These are phyloP conservation scores for Sternarchorhynchus goeldii DNA, from an alignment of 2,797 vertebrate genomes.

Conservation along the genomic window DNA sequence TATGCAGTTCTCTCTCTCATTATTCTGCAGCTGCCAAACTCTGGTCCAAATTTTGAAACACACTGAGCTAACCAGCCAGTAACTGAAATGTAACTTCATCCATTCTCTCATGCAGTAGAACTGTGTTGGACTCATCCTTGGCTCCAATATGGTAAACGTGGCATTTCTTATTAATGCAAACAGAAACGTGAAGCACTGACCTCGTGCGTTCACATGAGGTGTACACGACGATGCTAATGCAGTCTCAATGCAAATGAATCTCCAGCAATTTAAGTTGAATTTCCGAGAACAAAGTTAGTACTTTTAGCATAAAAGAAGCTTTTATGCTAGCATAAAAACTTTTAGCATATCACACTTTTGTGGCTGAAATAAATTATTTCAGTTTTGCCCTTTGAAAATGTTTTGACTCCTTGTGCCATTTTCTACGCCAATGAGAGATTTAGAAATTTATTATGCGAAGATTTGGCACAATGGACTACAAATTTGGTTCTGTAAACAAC, in stretches of 20 bases:
- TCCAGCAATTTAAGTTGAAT: background rate
- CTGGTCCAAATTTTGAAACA: constrained; percentile 8
- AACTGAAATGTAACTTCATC: constrained; percentile 24
- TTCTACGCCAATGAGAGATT: constrained; percentile 19
- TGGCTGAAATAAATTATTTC: background rate
- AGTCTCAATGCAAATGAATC: constrained; percentile 32
- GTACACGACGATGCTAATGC: constrained; percentile 15
- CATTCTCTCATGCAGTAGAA: constrained; percentile 1
- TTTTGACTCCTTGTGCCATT: background rate
- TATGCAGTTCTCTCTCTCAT: constrained; percentile 13
- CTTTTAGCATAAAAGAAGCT: constrained; percentile 25
- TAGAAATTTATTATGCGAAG: background rate
- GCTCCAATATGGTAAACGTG: constrained; percentile 49
- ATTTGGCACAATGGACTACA: constrained; percentile 54
- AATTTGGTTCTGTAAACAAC: constrained; percentile 48
- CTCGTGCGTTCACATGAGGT: background rate
- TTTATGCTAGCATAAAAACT: no score
- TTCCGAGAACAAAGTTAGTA: constrained; percentile 3
- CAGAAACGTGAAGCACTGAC: constrained; percentile 34
- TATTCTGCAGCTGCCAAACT: constrained; percentile 33
- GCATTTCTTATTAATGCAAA: constrained; percentile 44
- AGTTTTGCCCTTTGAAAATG: constrained; percentile 5
- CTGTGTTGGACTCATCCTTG: constrained; percentile 37
- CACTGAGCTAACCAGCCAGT: constrained; percentile 7
- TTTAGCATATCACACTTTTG: constrained; percentile 15